Evolutionary conservation across 1,140 invertebrate genomes (phyloP).

Genomic region (Lasioglossum albipes): DNA sequence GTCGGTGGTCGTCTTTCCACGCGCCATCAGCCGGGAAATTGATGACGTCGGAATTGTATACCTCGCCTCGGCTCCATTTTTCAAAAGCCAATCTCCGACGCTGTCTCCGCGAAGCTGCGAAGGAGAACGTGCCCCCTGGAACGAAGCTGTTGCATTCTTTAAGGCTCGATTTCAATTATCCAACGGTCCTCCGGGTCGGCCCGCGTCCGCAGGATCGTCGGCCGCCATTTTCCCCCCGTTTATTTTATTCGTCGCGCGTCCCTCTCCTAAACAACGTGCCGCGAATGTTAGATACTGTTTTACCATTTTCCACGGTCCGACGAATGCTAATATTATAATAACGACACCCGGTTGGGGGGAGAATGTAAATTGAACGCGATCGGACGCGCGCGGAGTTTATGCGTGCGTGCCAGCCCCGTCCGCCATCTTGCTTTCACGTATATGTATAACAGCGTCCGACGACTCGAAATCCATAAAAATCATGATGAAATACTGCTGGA

Average conservation of each 20-base stretch:
- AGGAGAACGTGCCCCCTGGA: neutral
- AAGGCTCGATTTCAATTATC: neutral
- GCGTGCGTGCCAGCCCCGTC: neutral
- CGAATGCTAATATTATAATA: neutral
- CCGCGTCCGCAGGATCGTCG: too few relatives aligned
- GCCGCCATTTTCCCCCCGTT: too few relatives aligned
- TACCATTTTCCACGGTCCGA: neutral
- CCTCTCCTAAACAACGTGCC: neutral
- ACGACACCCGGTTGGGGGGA: too few relatives aligned
- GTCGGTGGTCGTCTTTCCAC: neutral
- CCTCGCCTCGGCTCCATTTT: neutral
- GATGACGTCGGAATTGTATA: neutral
- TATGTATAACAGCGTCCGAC: too few relatives aligned
- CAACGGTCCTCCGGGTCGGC: too few relatives aligned
- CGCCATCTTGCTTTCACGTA: too few relatives aligned
- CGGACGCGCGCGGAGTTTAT: neutral
- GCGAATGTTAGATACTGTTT: neutral
- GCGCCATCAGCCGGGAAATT: neutral
- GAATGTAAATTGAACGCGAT: neutral
- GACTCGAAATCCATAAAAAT: too few relatives aligned
- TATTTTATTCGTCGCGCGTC: too few relatives aligned
- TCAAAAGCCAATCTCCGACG: neutral
- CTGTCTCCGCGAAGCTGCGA: neutral
- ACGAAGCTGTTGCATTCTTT: neutral
- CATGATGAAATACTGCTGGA: too few relatives aligned